Evolutionary conservation across 2,888 invertebrate genomes (phyloP).

Genomic region (Helicoverpa assulta): DNA sequence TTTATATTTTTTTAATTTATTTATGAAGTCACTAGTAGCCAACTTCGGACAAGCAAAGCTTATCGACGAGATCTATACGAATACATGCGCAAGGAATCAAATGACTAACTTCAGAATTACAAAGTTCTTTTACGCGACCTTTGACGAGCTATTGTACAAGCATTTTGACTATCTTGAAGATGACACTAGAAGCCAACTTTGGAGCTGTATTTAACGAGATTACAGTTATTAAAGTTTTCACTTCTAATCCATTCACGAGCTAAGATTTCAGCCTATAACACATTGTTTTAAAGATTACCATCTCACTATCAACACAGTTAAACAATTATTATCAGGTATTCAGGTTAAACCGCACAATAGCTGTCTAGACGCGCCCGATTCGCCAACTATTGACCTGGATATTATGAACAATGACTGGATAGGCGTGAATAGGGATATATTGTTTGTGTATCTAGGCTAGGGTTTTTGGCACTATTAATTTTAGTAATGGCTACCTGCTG

Average conservation of each 20-base stretch:
- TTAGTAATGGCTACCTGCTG: background rate
- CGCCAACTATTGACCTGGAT: conserved; percentile 52
- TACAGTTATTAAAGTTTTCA: background rate
- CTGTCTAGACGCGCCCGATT: conserved; percentile 48
- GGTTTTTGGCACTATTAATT: conserved; percentile 20
- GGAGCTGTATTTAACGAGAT: too few relatives aligned
- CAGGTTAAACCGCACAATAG: conserved; percentile 47
- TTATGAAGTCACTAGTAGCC: too few relatives aligned
- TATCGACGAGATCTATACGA: too few relatives aligned
- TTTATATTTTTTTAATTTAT: too few relatives aligned
- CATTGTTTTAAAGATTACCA: conserved; percentile 23
- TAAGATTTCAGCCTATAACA: background rate
- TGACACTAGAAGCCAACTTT: too few relatives aligned
- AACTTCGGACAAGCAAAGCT: too few relatives aligned
- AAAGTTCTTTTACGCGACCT: too few relatives aligned
- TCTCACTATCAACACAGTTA: conserved; percentile 27
- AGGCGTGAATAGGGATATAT: conserved; percentile 15
- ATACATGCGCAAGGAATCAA: too few relatives aligned
- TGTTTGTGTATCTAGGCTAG: conserved; percentile 17
- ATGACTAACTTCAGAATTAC: too few relatives aligned
- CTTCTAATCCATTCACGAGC: too few relatives aligned
- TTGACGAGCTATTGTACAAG: too few relatives aligned
- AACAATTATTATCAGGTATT: conserved; percentile 32
- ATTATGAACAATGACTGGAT: conserved; percentile 47
- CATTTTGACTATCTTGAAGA: too few relatives aligned